Evolutionary conservation across 2,797 vertebrate genomes (phyloP), one percentile per base, ranked within the genome.

Genomic region (Clarias platycephalus): DNA sequence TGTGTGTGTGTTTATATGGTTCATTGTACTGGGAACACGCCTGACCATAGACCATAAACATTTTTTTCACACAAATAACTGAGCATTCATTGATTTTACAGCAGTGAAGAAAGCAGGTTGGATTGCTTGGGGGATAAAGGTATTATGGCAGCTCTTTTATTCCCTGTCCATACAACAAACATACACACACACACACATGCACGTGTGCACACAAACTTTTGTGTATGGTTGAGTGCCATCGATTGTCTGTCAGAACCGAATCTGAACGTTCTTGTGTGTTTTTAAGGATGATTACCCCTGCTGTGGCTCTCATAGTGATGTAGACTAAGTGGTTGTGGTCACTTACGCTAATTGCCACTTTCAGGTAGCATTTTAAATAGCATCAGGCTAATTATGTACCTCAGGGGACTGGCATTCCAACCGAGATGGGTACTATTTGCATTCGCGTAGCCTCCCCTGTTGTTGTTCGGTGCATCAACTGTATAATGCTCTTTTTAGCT

Each of bases 271-370:
- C 84, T 44, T 67, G 79, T 84, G 71, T 58, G 66, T 81, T 83
- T 81, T 84, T 83, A 79, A 83, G 87, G 83, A 76, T 66, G 83
- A 83, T 86, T 86, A 83, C 70, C 88, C 88, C 84, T 70, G 70
- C 84, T 28, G 75, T 81, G 80, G 86, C 80, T 84, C 85, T 83
- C 58, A 80, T 83, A 75, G 18, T 78, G 44, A 70, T 44, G 63
- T n/a, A 64, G 62, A 84, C 78, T 82, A 83, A 84, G 76, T 15
- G 71, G 34, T 49, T 81, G 80, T 67, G 76, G 82, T 85, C 70
- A 53, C 60, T 86, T 83, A 74, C 81, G 80, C 67, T 86, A 64
- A 87, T 81, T 66, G 49, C n/a, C 15, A 49, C 26, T 71, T 84
- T 78, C 44, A 74, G 81, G 64, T 77, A 64, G 80, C 81, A 64